These are phyloP conservation scores for Melanotaenia pygmaea DNA, from an alignment of 2,797 vertebrate species.

Conservation along the genomic window DNA sequence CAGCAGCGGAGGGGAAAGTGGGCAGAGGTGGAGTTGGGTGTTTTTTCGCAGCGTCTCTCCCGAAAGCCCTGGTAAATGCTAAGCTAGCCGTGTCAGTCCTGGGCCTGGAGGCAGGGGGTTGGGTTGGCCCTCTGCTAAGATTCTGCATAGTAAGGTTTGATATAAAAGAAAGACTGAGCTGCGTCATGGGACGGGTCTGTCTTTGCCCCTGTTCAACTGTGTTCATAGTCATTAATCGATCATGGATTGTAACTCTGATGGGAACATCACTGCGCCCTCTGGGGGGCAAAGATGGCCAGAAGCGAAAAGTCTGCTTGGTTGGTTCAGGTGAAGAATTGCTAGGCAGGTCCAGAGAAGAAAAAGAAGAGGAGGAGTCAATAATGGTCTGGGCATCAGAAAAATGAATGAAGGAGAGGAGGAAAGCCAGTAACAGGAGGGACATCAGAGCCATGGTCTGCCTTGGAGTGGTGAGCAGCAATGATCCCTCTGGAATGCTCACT, in stretches of 20 bases:
- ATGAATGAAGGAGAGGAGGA: conserved; percentile 66
- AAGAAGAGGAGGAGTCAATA: conserved; percentile 65
- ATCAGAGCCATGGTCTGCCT: conserved; percentile 65
- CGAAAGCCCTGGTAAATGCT: conserved; percentile 30
- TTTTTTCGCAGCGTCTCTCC: conserved; percentile 48
- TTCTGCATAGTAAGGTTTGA: conserved; percentile 49
- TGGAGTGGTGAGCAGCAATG: conserved; percentile 35
- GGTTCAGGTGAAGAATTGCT: conserved; percentile 45
- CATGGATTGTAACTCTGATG: conserved; percentile 48
- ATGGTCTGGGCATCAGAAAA: conserved; percentile 68
- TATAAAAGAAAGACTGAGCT: conserved; percentile 43
- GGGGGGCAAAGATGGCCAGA: conserved; percentile 59
- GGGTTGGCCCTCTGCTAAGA: conserved; percentile 51
- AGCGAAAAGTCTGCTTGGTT: conserved; percentile 55
- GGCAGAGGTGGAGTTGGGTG: conserved; percentile 39
- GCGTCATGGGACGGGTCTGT: conserved; percentile 32
- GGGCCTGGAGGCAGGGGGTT: conserved; percentile 50
- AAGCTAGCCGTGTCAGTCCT: conserved; percentile 63
- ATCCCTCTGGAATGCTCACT: conserved; percentile 39
- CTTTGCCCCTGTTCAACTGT: conserved; percentile 39
- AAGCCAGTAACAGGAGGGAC: conserved; percentile 57
- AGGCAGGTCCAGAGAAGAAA: conserved; percentile 45
- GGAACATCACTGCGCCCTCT: conserved; percentile 71
- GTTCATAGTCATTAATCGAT: conserved; percentile 41
- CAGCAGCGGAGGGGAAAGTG: conserved; percentile 37